These are phyloP conservation scores for Ptychodera flava DNA, from an alignment of 35 echinoderm and acorn worm species.

Conservation along the genomic window DNA sequence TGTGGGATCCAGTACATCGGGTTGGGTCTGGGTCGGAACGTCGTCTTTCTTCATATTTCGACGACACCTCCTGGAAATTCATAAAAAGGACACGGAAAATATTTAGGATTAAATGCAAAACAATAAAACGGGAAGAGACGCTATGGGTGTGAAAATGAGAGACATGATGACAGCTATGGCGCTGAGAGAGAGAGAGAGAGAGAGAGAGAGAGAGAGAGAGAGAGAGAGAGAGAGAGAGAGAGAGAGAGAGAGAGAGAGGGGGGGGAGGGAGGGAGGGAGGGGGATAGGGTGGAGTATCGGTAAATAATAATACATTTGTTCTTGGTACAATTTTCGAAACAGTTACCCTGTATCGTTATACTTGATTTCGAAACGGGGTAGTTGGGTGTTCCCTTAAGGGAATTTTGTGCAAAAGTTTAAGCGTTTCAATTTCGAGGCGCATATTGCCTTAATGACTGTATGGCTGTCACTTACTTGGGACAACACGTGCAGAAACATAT, in stretches of 20 bases:
- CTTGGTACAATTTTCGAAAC: no score
- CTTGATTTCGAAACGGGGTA: no score
- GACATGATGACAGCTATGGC: neutral
- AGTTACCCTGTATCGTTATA: no score
- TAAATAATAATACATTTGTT: no score
- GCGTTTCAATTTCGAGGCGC: no score
- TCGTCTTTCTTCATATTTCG: slow-evolving; percentile 35
- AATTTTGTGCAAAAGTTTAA: no score
- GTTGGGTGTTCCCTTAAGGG: no score
- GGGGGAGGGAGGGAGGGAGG: no score
- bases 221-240: neutral
- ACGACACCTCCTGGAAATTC: slow-evolving; percentile 40
- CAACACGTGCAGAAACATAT: slow-evolving; percentile 64
- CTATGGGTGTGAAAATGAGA: neutral
- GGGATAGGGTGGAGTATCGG: no score
- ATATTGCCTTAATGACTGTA: no score
- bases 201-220: neutral
- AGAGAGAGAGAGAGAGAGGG: slow-evolving; percentile 1
- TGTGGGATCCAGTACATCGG: slow-evolving; percentile 8
- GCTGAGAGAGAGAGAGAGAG: neutral
- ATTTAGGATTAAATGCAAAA: neutral
- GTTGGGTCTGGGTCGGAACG: slow-evolving; percentile 8
- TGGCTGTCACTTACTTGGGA: slow-evolving; percentile 76
- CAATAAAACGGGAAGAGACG: neutral
- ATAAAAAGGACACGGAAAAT: neutral